phyloP scores from a whole-genome alignment of 1,140 invertebrate species.

The Reticulitermes speratus region DNA sequence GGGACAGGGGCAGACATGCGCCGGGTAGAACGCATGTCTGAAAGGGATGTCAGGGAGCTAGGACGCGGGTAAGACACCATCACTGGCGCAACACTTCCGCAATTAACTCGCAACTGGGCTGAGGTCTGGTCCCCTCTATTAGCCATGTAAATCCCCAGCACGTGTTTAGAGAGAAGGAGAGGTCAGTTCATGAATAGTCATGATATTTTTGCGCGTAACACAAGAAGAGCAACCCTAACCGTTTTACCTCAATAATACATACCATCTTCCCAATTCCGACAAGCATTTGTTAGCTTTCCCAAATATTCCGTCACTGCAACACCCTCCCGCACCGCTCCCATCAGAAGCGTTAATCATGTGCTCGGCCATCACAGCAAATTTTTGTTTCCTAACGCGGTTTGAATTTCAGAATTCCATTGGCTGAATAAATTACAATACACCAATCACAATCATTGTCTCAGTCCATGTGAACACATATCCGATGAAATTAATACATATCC shows the following conservation, averaged over 20 bases:
- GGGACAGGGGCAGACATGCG: conserved; percentile 2
- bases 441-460: not conserved
- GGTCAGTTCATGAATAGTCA: not conserved
- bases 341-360: not conserved
- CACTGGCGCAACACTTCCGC: not conserved
- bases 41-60: conserved; percentile 33
- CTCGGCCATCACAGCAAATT: not conserved
- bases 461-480: not conserved
- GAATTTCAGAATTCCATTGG: not conserved
- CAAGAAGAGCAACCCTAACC: not conserved
- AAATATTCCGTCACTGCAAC: conserved; percentile 52
- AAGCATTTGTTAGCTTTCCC: conserved; percentile 65
- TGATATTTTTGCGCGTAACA: not conserved
- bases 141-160: not conserved
- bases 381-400: not conserved
- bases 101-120: not conserved
- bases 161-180: not conserved
- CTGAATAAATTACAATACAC: not conserved
- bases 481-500: not conserved
- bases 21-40: not conserved
- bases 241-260: conserved; percentile 41
- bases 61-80: not conserved
- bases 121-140: not conserved
- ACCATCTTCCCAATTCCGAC: conserved; percentile 66
- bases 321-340: not conserved